These are phyloP conservation scores for Chaetodon trifasciatus DNA, from an alignment of 2,797 vertebrate genomes.

Conservation along the genomic window DNA sequence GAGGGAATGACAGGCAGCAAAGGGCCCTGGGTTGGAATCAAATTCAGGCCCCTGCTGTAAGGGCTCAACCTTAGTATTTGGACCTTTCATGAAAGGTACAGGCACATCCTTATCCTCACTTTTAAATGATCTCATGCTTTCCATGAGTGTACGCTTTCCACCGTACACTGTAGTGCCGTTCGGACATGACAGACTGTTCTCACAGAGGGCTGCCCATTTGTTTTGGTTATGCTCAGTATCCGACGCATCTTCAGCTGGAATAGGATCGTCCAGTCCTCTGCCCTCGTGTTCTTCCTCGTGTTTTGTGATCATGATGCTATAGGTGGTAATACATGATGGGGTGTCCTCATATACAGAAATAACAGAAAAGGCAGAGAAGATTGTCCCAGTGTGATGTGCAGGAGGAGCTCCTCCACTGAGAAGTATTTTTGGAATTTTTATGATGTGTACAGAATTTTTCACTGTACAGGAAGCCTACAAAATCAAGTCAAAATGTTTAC, in stretches of 20 bases:
- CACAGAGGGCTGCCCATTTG: neutral
- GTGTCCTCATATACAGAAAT: neutral
- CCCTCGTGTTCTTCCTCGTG: neutral
- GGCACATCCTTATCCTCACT: neutral
- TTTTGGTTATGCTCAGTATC: neutral
- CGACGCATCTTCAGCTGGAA: neutral
- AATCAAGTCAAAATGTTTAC: neutral
- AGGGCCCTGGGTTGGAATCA: no score
- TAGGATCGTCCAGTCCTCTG: neutral
- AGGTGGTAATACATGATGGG: neutral
- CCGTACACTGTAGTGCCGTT: neutral
- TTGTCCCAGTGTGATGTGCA: no score
- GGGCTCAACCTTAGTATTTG: no score
- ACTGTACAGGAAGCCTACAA: neutral
- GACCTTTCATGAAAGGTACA: neutral
- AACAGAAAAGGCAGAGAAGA: neutral
- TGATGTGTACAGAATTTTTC: neutral
- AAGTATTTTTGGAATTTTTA: constrained; percentile 17
- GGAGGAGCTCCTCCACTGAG: neutral
- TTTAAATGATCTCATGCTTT: neutral
- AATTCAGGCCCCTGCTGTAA: no score
- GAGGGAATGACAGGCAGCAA: no score
- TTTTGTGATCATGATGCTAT: neutral
- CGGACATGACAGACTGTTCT: neutral
- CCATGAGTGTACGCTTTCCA: neutral